These are phyloP conservation scores for Synergus umbraculus DNA, from an alignment of 2,888 invertebrate species.

Conservation along the genomic window DNA sequence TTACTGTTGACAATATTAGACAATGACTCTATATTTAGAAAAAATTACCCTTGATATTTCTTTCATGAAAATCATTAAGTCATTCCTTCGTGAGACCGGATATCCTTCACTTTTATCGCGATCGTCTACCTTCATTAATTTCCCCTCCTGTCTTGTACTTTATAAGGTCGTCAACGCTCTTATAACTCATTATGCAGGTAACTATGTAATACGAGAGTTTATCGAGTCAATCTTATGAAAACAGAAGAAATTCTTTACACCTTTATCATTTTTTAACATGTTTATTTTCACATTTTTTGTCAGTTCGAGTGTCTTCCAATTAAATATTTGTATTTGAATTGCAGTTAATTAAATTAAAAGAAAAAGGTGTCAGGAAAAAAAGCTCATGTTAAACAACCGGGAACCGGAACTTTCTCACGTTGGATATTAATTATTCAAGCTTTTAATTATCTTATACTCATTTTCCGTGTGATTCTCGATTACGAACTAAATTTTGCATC, in stretches of 20 bases:
- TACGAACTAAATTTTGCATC: neutral
- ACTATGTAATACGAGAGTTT: neutral
- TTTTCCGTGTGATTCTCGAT: neutral
- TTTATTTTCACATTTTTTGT: too few species aligned
- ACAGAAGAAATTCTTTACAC: neutral
- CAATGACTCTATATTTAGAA: neutral
- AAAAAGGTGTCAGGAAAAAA: neutral
- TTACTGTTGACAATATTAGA: neutral
- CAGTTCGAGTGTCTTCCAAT: too few species aligned
- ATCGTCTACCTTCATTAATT: constrained; percentile 52
- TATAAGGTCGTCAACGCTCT: constrained; percentile 53
- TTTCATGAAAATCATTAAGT: neutral
- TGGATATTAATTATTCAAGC: neutral
- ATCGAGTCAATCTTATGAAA: neutral
- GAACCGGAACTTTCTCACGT: too few species aligned
- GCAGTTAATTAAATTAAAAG: too few species aligned
- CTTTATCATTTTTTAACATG: neutral
- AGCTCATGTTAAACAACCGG: neutral
- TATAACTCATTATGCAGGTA: constrained; percentile 22
- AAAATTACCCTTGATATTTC: neutral
- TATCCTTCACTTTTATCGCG: constrained; percentile 57
- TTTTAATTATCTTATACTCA: neutral
- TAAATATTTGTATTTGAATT: too few species aligned
- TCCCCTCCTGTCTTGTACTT: constrained; percentile 46
- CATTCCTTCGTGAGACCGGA: constrained; percentile 61